These are phyloP conservation scores for Deroplatys truncata DNA, from an alignment of 2,888 invertebrate genomes.

Conservation along the genomic window DNA sequence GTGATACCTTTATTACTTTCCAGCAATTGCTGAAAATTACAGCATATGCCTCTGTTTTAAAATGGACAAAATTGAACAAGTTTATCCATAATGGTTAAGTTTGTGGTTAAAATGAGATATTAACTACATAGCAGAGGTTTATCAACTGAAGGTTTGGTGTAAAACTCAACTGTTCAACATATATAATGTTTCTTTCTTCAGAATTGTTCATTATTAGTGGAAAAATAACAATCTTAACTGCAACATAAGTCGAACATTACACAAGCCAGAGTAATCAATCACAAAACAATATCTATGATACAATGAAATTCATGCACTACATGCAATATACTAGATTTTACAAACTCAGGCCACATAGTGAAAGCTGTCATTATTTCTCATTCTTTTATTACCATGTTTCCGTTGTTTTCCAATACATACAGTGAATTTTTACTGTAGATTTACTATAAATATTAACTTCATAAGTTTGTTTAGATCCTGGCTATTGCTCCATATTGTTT, in stretches of 20 bases:
- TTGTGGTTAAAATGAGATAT: neutral
- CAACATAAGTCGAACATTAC: neutral
- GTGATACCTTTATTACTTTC: neutral
- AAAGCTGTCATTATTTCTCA: neutral
- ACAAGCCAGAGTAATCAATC: neutral
- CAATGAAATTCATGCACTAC: neutral
- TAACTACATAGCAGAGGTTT: neutral
- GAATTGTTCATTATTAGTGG: neutral
- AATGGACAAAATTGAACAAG: neutral
- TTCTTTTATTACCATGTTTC: neutral
- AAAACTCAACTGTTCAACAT: no score
- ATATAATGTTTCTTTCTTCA: neutral
- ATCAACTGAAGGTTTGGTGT: neutral
- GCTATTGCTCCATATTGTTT: neutral
- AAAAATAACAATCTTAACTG: neutral
- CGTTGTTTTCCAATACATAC: neutral
- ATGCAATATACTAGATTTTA: neutral
- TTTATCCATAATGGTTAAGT: neutral
- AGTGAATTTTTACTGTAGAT: neutral
- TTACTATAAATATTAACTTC: neutral
- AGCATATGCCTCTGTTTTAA: neutral
- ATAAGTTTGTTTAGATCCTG: neutral
- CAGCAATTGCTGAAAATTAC: neutral
- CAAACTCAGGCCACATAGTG: neutral
- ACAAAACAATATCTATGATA: neutral